Percentiles rank a stretch among this genome's conserved stretches.
Evolutionary conservation across 2,113 vertebrate species (phyloP).

Genomic region (Campylomormyrus numenius): DNA sequence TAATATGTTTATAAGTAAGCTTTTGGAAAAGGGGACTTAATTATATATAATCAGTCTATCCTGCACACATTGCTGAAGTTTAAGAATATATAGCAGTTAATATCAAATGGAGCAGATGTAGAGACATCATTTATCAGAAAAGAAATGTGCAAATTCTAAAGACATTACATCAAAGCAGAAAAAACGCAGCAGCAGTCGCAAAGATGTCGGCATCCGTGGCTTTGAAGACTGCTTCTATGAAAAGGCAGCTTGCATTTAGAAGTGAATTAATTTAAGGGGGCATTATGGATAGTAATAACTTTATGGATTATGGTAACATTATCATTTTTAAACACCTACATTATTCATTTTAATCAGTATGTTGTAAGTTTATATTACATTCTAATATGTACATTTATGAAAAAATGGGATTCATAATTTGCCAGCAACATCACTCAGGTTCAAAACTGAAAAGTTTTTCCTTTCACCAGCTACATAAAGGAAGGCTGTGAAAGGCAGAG

Average conservation of each 20-base stretch:
- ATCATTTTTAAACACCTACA: background rate
- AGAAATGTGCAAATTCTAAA: background rate
- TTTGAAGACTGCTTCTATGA: background rate
- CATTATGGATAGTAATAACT: background rate
- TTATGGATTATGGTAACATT: background rate
- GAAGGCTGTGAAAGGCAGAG: background rate
- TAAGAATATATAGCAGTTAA: background rate
- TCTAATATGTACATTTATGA: background rate
- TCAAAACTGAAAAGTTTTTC: background rate
- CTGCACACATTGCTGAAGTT: background rate
- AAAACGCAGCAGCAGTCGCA: background rate
- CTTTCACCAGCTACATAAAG: background rate
- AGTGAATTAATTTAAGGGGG: background rate
- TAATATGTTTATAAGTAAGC: background rate
- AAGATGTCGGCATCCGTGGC: background rate
- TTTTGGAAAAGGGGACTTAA: background rate
- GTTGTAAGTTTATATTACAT: background rate
- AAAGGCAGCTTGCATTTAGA: background rate
- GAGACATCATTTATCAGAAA: background rate
- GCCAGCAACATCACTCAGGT: background rate
- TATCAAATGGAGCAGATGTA: background rate
- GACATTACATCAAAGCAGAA: background rate
- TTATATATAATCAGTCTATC: background rate
- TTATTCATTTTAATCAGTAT: background rate
- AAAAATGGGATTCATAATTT: background rate